Evolutionary conservation across 1,140 invertebrate genomes (phyloP).

Genomic region (Drosophila sp.): DNA sequence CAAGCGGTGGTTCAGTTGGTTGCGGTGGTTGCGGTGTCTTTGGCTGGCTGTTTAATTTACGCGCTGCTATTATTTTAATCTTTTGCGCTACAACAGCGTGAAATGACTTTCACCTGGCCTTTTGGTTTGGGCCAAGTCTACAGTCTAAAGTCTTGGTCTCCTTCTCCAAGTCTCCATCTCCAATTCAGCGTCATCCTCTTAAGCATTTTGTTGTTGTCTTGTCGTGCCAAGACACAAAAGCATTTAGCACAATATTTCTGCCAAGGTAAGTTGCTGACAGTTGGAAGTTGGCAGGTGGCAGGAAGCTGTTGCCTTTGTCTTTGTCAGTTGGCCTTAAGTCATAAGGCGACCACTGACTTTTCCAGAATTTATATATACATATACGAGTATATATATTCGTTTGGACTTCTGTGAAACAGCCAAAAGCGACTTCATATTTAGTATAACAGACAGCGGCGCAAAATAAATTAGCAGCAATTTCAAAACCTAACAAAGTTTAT

Average conservation of each 20-base stretch:
- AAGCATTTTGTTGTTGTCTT: neutral
- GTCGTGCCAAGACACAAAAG: slow-evolving; percentile 46
- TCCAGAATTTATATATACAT: slow-evolving; percentile 5
- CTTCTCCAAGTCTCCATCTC: neutral
- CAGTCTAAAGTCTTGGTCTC: neutral
- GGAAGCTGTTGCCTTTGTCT: slow-evolving; percentile 39
- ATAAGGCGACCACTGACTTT: slow-evolving; percentile 1
- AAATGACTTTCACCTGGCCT: slow-evolving; percentile 82
- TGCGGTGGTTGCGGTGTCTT: slow-evolving; percentile 29
- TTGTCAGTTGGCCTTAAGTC: slow-evolving; percentile 19
- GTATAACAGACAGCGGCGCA: no score
- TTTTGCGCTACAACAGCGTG: slow-evolving; percentile 81
- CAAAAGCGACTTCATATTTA: no score
- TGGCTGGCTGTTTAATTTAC: slow-evolving; percentile 78
- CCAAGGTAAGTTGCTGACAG: slow-evolving; percentile 27
- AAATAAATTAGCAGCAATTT: no score
- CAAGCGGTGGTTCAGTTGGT: neutral
- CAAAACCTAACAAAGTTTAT: no score
- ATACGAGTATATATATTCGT: neutral
- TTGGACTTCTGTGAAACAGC: neutral
- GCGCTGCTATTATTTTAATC: slow-evolving; percentile 83
- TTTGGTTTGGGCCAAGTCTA: slow-evolving; percentile 11
- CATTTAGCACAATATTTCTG: slow-evolving; percentile 68
- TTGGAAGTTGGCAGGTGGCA: slow-evolving; percentile 17
- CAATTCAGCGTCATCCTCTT: neutral